Percentiles rank a stretch among this genome's conserved stretches.
These are phyloP conservation scores for Prunella himalayana DNA, from an alignment of 2,113 vertebrate genomes.

Conservation along the genomic window DNA sequence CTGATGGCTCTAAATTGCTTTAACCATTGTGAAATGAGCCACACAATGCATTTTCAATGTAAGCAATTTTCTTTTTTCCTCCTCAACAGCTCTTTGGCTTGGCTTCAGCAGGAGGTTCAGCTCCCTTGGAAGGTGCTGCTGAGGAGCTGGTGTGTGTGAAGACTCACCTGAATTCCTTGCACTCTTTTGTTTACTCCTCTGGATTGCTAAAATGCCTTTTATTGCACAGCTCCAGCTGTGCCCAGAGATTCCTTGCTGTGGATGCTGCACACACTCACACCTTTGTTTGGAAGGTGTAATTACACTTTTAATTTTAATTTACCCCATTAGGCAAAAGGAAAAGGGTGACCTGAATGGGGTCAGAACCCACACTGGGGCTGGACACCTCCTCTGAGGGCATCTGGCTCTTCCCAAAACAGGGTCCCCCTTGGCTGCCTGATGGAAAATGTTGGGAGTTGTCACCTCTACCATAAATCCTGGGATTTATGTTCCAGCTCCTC, in stretches of 20 bases:
- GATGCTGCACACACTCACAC: neutral
- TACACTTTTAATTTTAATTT: neutral
- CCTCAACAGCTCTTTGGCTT: neutral
- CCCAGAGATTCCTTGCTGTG: neutral
- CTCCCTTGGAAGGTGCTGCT: neutral
- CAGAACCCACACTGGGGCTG: neutral
- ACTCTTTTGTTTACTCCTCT: neutral
- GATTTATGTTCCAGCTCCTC: neutral
- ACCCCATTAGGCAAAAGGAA: neutral
- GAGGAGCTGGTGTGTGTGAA: neutral
- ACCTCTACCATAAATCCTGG: neutral
- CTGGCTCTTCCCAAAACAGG: neutral
- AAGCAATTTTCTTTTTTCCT: neutral
- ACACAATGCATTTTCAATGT: neutral
- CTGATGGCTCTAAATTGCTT: constrained; percentile 35
- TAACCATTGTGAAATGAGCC: constrained; percentile 34
- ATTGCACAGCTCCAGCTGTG: neutral
- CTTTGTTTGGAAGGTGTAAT: neutral
- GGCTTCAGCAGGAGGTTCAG: neutral
- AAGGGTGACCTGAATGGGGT: neutral
- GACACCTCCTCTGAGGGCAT: fast-evolving
- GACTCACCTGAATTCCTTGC: neutral
- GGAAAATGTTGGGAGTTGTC: neutral
- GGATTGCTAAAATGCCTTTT: neutral
- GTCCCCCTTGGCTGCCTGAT: neutral